Evolutionary conservation across 2,113 vertebrate species (phyloP).

Genomic region (Myodes glareolus): DNA sequence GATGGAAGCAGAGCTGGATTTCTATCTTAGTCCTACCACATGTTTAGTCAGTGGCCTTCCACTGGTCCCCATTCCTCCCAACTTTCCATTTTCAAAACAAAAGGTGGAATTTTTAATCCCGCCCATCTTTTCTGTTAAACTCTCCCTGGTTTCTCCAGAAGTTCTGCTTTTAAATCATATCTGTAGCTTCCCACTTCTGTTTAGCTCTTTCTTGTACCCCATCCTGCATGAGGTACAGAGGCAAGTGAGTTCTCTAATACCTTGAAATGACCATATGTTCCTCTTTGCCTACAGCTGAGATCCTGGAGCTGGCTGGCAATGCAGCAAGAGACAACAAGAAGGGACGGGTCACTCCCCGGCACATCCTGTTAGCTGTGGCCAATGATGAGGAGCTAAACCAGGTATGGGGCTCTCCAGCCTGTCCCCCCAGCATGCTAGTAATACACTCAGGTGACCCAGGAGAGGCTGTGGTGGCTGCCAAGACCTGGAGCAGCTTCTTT

Average conservation of each 20-base stretch:
- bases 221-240: not conserved
- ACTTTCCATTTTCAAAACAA: not conserved
- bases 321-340: conserved; percentile 99
- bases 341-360: conserved; percentile 96
- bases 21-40: not conserved
- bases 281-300: conserved; percentile 91
- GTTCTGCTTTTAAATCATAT: not conserved
- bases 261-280: not conserved
- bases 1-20: not conserved
- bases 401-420: conserved; percentile 83
- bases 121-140: not conserved
- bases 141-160: not conserved
- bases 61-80: not conserved
- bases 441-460: no score
- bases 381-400: conserved; percentile 99
- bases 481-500: not conserved
- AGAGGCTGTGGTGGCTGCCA: not conserved
- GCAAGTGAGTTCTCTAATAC: not conserved
- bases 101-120: not conserved
- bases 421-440: no score
- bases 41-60: not conserved
- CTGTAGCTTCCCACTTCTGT: not conserved
- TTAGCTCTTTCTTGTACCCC: not conserved
- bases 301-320: conserved; percentile 98
- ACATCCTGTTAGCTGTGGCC: conserved; percentile 98